Evolutionary conservation across 2,113 vertebrate species (phyloP), one percentile per base, ranked within the genome.

Genomic region (Sakesphorus luctuosus): DNA sequence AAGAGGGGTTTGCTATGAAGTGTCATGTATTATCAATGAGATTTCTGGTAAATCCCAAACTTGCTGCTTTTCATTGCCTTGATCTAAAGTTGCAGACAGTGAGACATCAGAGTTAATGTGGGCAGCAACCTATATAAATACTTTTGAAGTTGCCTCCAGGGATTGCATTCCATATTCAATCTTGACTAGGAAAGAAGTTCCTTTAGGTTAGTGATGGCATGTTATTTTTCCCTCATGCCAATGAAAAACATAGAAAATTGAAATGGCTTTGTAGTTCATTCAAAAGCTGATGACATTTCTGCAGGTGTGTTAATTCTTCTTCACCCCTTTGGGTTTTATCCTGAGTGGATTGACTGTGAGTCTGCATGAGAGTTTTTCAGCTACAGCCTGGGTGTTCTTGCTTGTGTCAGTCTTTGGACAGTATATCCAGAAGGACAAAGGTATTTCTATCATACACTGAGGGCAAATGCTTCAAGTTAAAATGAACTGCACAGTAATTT

Each of bases 91-190:
- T 92, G 85, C 87, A 80, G 66, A 55, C n/a, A 43, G 76, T 40
- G 58, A 75, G 88, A 56, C 38, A 63, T 71, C 43, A 68, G 33
- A 67, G 52, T 71, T 86, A 88, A 74, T 74, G 91, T 72, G 91
- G 86, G 89, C 94, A 96, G 80, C 8, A 35, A 89, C 91, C 95
- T 94, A 89, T 78, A 85, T 87, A 87, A 89, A 89, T 86, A 86
- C 49, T 74, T 85, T 13, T 81, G 78, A 95, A 94, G 84, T 75
- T 0, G 0, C 67, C 25, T 4, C 72, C 43, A 61, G 79, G 75
- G 93, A 74, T 76, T 86, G 68, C 44, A 15, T 84, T 90, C 52
- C 43, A 31, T 84, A 63, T 71, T 78, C 80, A 81, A 24, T 89
- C 87, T 78, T 79, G 55, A 76, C 46, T 58, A 31, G 77, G 43